A percentile compares a stretch with the other conserved stretches of the same genome.
Evolutionary conservation across 2,888 invertebrate genomes (phyloP).

Genomic region (Alentia gelatinosa): DNA sequence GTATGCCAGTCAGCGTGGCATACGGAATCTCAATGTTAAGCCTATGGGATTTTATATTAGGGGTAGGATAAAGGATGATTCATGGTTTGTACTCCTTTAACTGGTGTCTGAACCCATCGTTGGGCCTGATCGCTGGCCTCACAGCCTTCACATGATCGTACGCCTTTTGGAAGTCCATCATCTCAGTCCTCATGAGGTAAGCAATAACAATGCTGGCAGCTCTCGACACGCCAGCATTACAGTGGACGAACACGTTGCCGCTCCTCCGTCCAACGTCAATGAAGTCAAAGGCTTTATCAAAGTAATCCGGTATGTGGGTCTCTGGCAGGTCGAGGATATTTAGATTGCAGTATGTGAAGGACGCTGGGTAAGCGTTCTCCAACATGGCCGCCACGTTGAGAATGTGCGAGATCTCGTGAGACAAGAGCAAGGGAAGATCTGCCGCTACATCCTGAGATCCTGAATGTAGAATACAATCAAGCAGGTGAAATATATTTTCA

Average conservation of each 20-base stretch:
- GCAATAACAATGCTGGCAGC: conserved; percentile 90
- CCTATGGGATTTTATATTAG: too few relatives aligned
- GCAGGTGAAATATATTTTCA: too few relatives aligned
- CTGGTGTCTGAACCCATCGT: conserved; percentile 89
- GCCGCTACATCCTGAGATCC: conserved; percentile 94
- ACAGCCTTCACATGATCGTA: conserved; percentile 85
- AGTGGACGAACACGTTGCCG: conserved; percentile 89
- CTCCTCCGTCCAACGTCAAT: conserved; percentile 83
- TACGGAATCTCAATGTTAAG: too few relatives aligned
- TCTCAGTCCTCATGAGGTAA: conserved; percentile 86
- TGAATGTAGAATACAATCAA: too few relatives aligned
- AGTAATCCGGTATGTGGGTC: conserved; percentile 72
- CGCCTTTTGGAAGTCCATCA: conserved; percentile 85
- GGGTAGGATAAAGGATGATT: too few relatives aligned
- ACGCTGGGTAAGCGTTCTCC: conserved; percentile 76
- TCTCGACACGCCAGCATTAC: conserved; percentile 95
- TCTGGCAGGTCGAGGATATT: conserved; percentile 83
- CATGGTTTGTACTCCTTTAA: conserved; percentile 81
- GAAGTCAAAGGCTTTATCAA: conserved; percentile 83
- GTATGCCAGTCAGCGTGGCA: too few relatives aligned
- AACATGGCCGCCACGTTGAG: conserved; percentile 86
- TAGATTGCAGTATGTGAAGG: conserved; percentile 84
- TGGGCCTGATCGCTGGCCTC: conserved; percentile 88
- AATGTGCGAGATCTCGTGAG: conserved; percentile 86
- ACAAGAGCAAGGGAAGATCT: conserved; percentile 83